Evolutionary conservation across 2,888 invertebrate genomes (phyloP).

Genomic region (Xanthostigma xanthostigma): DNA sequence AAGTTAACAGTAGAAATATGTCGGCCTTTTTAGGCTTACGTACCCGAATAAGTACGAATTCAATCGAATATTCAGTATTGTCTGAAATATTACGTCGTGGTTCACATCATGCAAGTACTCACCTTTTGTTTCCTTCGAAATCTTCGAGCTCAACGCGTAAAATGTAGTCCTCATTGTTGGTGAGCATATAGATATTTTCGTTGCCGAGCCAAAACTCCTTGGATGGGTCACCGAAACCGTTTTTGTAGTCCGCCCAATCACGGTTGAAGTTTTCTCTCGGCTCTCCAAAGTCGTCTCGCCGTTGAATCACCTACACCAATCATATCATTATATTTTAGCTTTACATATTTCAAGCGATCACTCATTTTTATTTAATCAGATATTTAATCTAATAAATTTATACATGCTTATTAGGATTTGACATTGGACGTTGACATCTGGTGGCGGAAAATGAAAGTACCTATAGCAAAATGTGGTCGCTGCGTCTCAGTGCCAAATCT

Average conservation of each 20-base stretch:
- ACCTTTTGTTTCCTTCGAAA: constrained; percentile 86
- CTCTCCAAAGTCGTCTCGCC: constrained; percentile 75
- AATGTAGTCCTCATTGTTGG: constrained; percentile 81
- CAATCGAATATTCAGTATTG: too few relatives aligned
- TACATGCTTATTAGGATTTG: too few relatives aligned
- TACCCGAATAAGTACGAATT: too few relatives aligned
- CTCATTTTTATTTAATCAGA: too few relatives aligned
- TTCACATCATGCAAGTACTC: constrained; percentile 11
- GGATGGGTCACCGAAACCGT: constrained; percentile 80
- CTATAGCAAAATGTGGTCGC: too few relatives aligned
- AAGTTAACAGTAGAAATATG: too few relatives aligned
- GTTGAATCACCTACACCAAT: constrained; percentile 62
- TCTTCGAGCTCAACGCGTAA: constrained; percentile 79
- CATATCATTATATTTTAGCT: not conserved
- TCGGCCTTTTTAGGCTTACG: too few relatives aligned
- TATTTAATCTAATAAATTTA: too few relatives aligned
- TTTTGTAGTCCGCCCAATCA: constrained; percentile 86
- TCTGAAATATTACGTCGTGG: too few relatives aligned
- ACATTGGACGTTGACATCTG: too few relatives aligned
- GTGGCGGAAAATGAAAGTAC: too few relatives aligned
- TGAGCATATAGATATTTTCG: constrained; percentile 85
- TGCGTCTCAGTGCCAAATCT: too few relatives aligned
- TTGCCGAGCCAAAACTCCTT: constrained; percentile 89
- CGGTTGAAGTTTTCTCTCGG: constrained; percentile 82
- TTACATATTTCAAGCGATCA: not conserved